Conservation (phyloP, 2,113 vertebrate species). For the Lamprotornis superbus region DNA sequence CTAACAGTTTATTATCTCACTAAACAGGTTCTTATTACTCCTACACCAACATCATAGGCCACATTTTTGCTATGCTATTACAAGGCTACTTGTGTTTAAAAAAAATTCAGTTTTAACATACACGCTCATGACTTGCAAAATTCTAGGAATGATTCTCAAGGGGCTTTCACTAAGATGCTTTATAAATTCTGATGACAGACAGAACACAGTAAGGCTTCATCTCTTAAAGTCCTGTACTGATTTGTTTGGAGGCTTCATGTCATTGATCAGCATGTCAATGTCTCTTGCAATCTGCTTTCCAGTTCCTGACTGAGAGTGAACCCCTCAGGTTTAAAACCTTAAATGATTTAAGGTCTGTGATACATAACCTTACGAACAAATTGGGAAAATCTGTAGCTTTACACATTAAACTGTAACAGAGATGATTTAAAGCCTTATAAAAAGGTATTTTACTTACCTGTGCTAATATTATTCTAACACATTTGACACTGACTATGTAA, state of each 20-base stretch:
- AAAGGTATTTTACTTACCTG: slow-evolving; percentile 43
- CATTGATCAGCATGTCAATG: slow-evolving; percentile 53
- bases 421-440: slow-evolving; percentile 28
- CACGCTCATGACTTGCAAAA: slow-evolving; percentile 69
- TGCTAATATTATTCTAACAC: slow-evolving; percentile 44
- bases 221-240: slow-evolving; percentile 45
- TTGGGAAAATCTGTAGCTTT: slow-evolving; percentile 49
- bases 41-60: not conserved
- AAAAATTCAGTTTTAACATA: slow-evolving; percentile 37
- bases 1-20: too few relatives aligned
- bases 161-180: slow-evolving; percentile 55
- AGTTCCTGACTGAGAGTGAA: slow-evolving; percentile 44
- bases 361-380: slow-evolving; percentile 32
- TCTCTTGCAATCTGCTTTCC: slow-evolving; percentile 36
- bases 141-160: slow-evolving; percentile 59
- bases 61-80: slow-evolving; percentile 9
- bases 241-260: slow-evolving; percentile 49
- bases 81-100: slow-evolving; percentile 1
- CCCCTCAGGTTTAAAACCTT: slow-evolving; percentile 55
- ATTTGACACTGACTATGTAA: slow-evolving; percentile 37
- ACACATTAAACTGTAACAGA: slow-evolving; percentile 44
- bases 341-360: slow-evolving; percentile 34
- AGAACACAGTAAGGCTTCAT: slow-evolving; percentile 41
- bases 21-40: slow-evolving; percentile 1
- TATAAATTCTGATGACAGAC: slow-evolving; percentile 63